Conservation (phyloP, 1,140 invertebrate genomes). For the Saxidomus purpurata region DNA sequence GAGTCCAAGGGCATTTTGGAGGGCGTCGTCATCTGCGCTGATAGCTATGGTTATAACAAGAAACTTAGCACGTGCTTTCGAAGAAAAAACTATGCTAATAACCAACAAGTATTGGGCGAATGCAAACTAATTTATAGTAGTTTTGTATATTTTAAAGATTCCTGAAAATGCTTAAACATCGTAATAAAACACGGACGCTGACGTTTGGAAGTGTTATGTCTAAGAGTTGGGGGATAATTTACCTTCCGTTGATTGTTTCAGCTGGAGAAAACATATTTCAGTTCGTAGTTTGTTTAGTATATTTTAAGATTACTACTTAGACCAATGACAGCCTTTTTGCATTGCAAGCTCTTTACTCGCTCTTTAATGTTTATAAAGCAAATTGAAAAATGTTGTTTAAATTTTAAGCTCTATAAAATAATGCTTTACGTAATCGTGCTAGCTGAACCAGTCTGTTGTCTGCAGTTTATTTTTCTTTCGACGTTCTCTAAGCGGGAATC, state of each 20-base stretch:
- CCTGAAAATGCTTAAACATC: neutral
- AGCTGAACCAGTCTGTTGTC: too few species aligned
- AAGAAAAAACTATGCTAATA: neutral
- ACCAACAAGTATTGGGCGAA: neutral
- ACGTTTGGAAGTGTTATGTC: conserved; percentile 21
- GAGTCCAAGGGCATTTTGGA: too few species aligned
- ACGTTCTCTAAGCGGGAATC: too few species aligned
- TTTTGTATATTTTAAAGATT: conserved; percentile 8
- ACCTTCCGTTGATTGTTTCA: neutral
- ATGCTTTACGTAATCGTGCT: too few species aligned
- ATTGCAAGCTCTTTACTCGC: neutral
- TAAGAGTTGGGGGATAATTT: neutral
- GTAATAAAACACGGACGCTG: conserved; percentile 21
- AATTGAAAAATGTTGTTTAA: too few species aligned
- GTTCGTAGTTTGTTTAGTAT: neutral
- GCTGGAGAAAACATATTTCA: neutral
- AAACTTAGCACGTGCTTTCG: too few species aligned
- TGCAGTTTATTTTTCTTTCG: too few species aligned
- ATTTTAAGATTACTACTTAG: neutral
- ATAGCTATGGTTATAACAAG: too few species aligned
- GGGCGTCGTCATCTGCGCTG: too few species aligned
- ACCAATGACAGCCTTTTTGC: neutral
- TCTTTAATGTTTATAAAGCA: too few species aligned
- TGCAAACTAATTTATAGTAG: neutral
- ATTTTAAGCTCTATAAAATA: too few species aligned